These are phyloP conservation scores for Heteromurus nitidus DNA, from an alignment of 2,888 invertebrate genomes.

Conservation along the genomic window DNA sequence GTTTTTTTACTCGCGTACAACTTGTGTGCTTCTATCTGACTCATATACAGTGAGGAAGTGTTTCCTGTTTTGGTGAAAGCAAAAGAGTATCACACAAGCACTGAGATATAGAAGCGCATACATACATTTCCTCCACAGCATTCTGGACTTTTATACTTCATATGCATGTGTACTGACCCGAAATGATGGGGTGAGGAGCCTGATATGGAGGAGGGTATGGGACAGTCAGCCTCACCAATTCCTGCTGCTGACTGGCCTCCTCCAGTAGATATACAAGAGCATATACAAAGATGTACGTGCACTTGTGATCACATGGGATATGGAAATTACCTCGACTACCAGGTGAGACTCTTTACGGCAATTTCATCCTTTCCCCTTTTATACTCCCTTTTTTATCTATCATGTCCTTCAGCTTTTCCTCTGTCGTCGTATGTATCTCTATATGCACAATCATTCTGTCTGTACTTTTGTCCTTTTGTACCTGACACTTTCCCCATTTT, in stretches of 20 bases:
- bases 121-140: too few species aligned
- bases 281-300: conserved; percentile 92
- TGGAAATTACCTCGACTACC: conserved; percentile 93
- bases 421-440: background rate
- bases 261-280: conserved; percentile 85
- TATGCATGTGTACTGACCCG: conserved; percentile 61
- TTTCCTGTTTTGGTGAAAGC: too few species aligned
- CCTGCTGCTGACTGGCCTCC: conserved; percentile 73
- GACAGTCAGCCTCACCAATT: conserved; percentile 73
- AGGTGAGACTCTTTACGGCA: conserved; percentile 75
- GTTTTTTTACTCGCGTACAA: too few species aligned
- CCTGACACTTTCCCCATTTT: conserved; percentile 7
- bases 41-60: too few species aligned
- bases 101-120: too few species aligned
- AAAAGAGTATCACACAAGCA: too few species aligned
- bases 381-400: background rate
- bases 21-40: too few species aligned
- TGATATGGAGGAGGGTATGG: conserved; percentile 73
- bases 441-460: background rate
- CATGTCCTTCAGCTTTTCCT: background rate
- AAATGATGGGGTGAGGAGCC: conserved; percentile 72
- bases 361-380: conserved; percentile 34
- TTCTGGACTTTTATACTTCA: too few species aligned
- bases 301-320: conserved; percentile 95
- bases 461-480: background rate